phyloP scores from a whole-genome alignment of 2,888 invertebrate species.

The Tetranychus piercei region DNA sequence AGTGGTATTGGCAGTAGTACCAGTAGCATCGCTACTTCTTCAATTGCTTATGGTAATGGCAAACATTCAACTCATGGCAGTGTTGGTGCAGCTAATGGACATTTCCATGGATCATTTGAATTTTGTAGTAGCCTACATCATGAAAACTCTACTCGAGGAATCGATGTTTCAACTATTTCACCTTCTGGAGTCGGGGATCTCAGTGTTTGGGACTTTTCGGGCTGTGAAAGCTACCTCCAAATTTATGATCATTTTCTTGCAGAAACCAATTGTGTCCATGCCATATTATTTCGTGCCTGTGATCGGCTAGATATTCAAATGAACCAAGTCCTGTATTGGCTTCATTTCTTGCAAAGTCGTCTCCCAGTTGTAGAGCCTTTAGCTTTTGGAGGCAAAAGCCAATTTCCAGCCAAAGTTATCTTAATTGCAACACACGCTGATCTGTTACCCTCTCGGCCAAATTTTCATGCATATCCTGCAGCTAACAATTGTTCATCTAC shows the following conservation, averaged over 20 bases:
- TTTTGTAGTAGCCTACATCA: slow-evolving; percentile 27
- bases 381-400: slow-evolving; percentile 42
- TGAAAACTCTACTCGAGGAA: slow-evolving; percentile 45
- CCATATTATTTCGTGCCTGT: slow-evolving; percentile 47
- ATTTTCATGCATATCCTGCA: slow-evolving; percentile 29
- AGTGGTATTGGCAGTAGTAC: background rate
- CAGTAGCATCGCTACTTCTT: background rate
- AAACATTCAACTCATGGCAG: background rate
- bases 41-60: background rate
- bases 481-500: slow-evolving; percentile 26
- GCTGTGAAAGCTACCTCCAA: slow-evolving; percentile 50
- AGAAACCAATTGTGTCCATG: slow-evolving; percentile 40
- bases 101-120: slow-evolving; percentile 3
- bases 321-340: slow-evolving; percentile 51
- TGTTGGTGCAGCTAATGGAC: background rate
- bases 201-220: slow-evolving; percentile 55
- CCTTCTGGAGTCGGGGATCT: slow-evolving; percentile 43
- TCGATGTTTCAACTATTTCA: slow-evolving; percentile 44
- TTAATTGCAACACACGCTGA: slow-evolving; percentile 48
- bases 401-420: slow-evolving; percentile 38
- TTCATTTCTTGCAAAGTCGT: slow-evolving; percentile 50
- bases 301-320: slow-evolving; percentile 47
- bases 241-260: slow-evolving; percentile 54
- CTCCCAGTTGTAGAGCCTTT: slow-evolving; percentile 43
- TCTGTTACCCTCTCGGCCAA: slow-evolving; percentile 37